Evolutionary conservation across 2,113 vertebrate genomes (phyloP).

Genomic region (Sarotherodon lohbergeri): DNA sequence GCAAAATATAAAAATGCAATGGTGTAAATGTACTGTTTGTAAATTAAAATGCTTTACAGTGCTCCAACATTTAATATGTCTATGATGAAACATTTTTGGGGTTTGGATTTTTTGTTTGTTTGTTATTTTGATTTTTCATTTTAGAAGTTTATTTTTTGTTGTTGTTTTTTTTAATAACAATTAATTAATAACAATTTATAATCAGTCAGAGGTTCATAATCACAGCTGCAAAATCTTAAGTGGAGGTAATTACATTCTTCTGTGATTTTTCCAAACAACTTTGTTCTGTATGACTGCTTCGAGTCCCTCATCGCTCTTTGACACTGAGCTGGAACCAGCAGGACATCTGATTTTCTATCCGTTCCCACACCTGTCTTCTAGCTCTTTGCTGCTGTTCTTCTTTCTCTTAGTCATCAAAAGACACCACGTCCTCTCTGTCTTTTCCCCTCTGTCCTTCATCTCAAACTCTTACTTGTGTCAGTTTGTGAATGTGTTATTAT

Average conservation of each 20-base stretch:
- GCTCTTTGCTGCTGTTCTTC: neutral
- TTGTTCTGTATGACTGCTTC: neutral
- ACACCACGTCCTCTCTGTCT: neutral
- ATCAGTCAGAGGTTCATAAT: neutral
- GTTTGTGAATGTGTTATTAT: constrained; percentile 7
- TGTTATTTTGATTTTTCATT: neutral
- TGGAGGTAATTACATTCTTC: neutral
- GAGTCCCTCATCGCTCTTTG: neutral
- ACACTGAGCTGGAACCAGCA: neutral
- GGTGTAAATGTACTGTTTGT: neutral
- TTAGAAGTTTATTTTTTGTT: neutral
- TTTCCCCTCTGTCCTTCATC: neutral
- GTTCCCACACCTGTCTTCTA: neutral
- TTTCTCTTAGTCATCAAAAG: neutral
- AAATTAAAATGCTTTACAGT: neutral
- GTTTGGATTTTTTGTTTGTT: neutral
- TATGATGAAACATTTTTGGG: neutral
- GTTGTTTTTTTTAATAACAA: neutral
- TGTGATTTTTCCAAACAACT: neutral
- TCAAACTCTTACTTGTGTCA: neutral
- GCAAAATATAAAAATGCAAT: neutral
- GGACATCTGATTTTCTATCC: neutral
- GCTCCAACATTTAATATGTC: neutral
- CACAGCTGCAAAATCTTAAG: neutral
- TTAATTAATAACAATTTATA: neutral